Evolutionary conservation across 2,888 invertebrate species (phyloP), one percentile per base, ranked within the genome.

Genomic region (Megalurothrips usitatus): DNA sequence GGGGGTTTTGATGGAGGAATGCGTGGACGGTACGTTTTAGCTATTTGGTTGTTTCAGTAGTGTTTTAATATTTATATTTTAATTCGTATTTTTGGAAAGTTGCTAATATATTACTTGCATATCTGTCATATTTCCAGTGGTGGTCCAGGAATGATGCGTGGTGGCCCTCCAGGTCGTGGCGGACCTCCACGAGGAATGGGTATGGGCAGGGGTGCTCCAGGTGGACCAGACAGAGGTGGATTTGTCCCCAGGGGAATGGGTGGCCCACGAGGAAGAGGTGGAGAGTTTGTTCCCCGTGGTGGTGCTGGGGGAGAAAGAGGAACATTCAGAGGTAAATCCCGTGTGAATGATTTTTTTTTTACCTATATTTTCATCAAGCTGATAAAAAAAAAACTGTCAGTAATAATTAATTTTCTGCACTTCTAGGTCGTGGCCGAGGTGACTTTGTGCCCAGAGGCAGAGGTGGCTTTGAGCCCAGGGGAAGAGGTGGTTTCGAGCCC

Each of bases 161-260:
- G 68, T 75, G 68, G 68, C 12, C 68, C 68, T 11, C 68, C 68
- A 26, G 68, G 68, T 12, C 12, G 68, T 8, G 68, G 68, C 8
- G 68, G 68, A 26, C 68, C 68, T 26, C 68, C 68, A 26, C 68
- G 68, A 26, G 68, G 68, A 11, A 75, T 75, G 68, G 68, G 68
- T 9, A 75, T 75, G 68, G 68, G 68, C 8, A 12, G 68, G n/a
- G 68, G 68, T 75, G 68, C 68, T 4, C 68, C 68, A 11, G n/a
- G n/a, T n/a, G n/a, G n/a, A n/a, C 68, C 68, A 75, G 68, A 75
- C 0, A 23, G 68, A 26, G 68, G 68, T 75, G 68, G 23, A 75
- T 75, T 75, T 23, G 68, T 75, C 26, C 68, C 68, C 26, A 23
- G 68, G 26, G 68, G 68, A 75, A 75, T 75, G 68, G 68, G 68